Conservation (phyloP, 92 coral and sea anemone species). For the Muricea muricata region DNA sequence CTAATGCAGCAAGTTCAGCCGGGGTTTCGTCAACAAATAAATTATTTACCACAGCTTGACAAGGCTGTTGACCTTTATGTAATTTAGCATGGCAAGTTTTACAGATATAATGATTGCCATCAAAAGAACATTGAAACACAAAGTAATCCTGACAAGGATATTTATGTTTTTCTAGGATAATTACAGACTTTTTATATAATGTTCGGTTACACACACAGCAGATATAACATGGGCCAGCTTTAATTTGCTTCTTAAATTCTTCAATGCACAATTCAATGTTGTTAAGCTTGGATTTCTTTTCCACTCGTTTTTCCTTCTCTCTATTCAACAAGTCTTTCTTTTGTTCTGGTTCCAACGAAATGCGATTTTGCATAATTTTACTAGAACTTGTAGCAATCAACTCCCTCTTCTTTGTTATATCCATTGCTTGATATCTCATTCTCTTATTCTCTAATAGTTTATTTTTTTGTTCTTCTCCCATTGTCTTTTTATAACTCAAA, state of each 20-base stretch:
- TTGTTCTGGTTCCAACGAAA: conserved; percentile 47
- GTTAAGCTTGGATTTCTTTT: not conserved
- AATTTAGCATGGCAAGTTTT: conserved; percentile 75
- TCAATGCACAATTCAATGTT: conserved; percentile 20
- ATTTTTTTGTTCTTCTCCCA: not conserved
- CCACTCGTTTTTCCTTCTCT: conserved; percentile 28
- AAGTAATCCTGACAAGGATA: conserved; percentile 19
- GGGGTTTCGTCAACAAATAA: conserved; percentile 67
- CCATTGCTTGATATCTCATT: conserved; percentile 10
- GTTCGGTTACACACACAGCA: conserved; percentile 54
- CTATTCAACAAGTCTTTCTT: conserved; percentile 43
- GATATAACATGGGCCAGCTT: conserved; percentile 66
- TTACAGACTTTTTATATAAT: conserved; percentile 39
- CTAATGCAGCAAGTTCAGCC: conserved; percentile 55
- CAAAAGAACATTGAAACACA: conserved; percentile 48
- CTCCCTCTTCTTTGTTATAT: not conserved
- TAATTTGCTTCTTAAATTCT: conserved; percentile 54
- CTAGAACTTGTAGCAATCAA: conserved; percentile 2
- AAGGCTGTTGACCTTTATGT: conserved; percentile 60
- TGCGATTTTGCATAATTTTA: conserved; percentile 46
- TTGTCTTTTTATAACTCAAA: not conserved
- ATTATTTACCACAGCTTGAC: conserved; percentile 72
- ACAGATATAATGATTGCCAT: conserved; percentile 69
- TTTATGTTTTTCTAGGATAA: conserved; percentile 38
- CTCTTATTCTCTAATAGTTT: not conserved